Evolutionary conservation across 2,113 vertebrate species (phyloP), one percentile per base, ranked within the genome.

Genomic region (Melanerpes formicivorus): DNA sequence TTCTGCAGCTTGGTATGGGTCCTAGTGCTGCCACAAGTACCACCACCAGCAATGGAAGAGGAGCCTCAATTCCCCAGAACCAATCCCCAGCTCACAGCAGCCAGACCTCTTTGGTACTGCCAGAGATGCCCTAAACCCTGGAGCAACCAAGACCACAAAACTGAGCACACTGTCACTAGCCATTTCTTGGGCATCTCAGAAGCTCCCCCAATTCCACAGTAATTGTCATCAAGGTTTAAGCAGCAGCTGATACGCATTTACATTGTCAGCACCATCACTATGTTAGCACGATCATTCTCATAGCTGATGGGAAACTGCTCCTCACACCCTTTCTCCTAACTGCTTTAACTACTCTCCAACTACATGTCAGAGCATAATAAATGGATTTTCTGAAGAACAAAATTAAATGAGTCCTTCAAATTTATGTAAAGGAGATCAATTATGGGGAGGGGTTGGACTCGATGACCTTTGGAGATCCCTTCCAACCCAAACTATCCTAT

Each of bases 231-330:
- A 27, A 60, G 17, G 54, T 80, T 67, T 64, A 21, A 59, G 30
- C 18, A 60, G 5, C 11, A 59, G 3, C 10, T 80, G 44, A 6
- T 7, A 23, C 3, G 17, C 32, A 26, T n/a, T 85, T 80, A 16
- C 13, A 30, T 21, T 0, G 0, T 72, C 30, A 83, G 8, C 50
- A 56, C 6, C 58, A 75, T 34, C 46, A 48, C 17, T 18, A 8
- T 46, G 18, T 46, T 46, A 52, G 50, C 50, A 25, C 7, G n/a
- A 48, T 29, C 40, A 22, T 86, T 88, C 26, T 69, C 44, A 32
- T 4, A 2, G 2, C 26, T 69, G 55, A 72, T 2, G 9, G 18
- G n/a, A 44, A 67, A 73, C 37, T 64, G 19, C 46, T 69, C 67
- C 76, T 69, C 23, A 26, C 25, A 44, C 3, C 6, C 26, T 16